These are phyloP conservation scores for Rhynchopsitta pachyrhyncha DNA, from an alignment of 2,113 vertebrate species.

Conservation along the genomic window DNA sequence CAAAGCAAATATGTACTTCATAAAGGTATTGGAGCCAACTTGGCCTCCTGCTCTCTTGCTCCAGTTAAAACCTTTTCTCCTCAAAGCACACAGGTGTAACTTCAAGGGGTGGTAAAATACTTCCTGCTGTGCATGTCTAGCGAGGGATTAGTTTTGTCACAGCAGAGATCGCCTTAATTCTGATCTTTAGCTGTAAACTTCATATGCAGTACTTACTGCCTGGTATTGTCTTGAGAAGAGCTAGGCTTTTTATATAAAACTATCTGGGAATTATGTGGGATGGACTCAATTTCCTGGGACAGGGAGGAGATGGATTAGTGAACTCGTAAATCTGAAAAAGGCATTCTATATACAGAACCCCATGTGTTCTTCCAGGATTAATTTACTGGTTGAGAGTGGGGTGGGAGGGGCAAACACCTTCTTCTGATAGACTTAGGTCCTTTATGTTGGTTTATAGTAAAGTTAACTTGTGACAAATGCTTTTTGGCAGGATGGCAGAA, in stretches of 20 bases:
- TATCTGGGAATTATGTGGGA: background rate
- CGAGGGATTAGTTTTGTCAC: background rate
- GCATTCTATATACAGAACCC: background rate
- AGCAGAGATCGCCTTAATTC: background rate
- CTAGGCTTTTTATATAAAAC: background rate
- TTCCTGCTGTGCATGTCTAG: background rate
- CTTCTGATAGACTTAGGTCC: accelerated
- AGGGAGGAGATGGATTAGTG: background rate
- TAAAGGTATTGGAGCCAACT: background rate
- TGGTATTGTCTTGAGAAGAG: background rate
- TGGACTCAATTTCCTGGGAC: background rate
- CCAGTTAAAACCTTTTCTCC: background rate
- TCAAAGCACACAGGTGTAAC: background rate
- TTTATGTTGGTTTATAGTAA: background rate
- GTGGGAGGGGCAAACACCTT: background rate
- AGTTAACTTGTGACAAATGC: background rate
- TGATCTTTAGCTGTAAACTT: background rate
- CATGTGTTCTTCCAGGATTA: background rate
- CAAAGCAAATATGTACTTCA: background rate
- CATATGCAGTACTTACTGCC: background rate
- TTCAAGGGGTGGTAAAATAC: background rate
- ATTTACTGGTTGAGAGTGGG: too few species aligned
- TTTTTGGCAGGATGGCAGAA: background rate
- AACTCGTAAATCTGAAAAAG: background rate
- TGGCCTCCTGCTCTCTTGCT: background rate